Percentiles rank a stretch among this genome's conserved stretches.
phyloP scores from a whole-genome alignment of 2,113 vertebrate species.

The Holacanthus passer region DNA sequence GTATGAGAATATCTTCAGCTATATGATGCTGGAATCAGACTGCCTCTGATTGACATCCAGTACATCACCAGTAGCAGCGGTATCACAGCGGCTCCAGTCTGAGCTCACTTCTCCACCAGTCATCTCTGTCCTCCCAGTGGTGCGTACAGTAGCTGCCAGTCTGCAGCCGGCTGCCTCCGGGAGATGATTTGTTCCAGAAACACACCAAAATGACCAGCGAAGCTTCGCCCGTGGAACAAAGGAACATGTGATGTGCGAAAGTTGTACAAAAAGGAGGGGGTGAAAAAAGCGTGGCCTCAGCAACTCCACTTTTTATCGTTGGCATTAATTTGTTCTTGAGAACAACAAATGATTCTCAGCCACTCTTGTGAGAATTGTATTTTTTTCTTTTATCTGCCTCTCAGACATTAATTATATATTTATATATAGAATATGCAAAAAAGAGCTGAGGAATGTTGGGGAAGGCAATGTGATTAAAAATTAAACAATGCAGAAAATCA shows the following conservation, averaged over 20 bases:
- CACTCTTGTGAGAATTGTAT: constrained; percentile 78
- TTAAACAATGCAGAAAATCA: constrained; percentile 88
- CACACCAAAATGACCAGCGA: constrained; percentile 76
- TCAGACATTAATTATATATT: constrained; percentile 87
- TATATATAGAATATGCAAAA: constrained; percentile 87
- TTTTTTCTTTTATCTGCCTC: constrained; percentile 83
- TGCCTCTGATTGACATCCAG: background rate
- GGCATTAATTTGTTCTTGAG: constrained; percentile 82
- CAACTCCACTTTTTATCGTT: constrained; percentile 76
- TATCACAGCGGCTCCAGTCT: background rate
- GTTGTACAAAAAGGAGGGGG: constrained; percentile 49
- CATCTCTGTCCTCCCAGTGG: constrained; percentile 11
- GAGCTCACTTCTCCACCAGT: background rate
- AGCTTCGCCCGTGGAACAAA: constrained; percentile 73
- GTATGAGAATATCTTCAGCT: background rate
- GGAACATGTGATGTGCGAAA: constrained; percentile 70
- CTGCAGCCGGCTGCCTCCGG: constrained; percentile 53
- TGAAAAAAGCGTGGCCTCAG: constrained; percentile 76
- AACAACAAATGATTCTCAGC: constrained; percentile 85
- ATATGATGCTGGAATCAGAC: background rate
- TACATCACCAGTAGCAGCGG: background rate
- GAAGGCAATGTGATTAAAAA: constrained; percentile 88
- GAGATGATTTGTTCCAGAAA: constrained; percentile 69
- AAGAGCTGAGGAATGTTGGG: constrained; percentile 79
- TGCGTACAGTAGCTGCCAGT: constrained; percentile 28